These are phyloP conservation scores for Caenorhabditis latens DNA, from an alignment of 1,140 invertebrate species.

Conservation along the genomic window DNA sequence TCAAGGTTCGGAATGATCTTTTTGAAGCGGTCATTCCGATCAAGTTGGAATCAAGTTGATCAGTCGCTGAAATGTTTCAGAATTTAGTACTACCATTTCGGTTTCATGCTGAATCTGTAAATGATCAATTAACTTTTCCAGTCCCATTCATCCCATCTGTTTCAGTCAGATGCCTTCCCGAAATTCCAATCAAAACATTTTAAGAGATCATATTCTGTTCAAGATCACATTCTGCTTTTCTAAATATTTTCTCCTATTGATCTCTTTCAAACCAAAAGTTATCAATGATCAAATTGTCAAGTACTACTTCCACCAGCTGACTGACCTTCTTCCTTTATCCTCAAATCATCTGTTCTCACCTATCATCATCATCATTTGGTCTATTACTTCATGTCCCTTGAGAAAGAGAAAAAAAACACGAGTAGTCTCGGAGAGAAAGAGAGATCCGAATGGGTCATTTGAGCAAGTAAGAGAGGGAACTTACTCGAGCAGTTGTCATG, in stretches of 20 bases:
- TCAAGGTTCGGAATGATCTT: too few species aligned
- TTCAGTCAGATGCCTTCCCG: too few species aligned
- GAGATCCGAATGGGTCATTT: conserved; percentile 48
- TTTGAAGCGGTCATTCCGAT: too few species aligned
- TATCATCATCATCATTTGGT: conserved; percentile 40
- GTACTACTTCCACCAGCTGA: conserved; percentile 25
- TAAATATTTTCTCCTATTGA: neutral
- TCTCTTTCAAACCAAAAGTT: neutral
- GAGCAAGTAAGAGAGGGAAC: conserved; percentile 14
- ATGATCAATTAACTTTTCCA: too few species aligned
- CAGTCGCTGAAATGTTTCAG: too few species aligned
- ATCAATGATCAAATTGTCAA: conserved; percentile 25
- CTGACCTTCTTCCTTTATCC: neutral
- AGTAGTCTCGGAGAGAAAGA: conserved; percentile 1
- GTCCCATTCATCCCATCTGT: too few species aligned
- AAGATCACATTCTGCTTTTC: conserved; percentile 18
- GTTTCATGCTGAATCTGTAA: too few species aligned
- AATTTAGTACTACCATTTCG: too few species aligned
- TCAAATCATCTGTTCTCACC: conserved; percentile 46
- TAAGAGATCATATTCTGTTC: neutral
- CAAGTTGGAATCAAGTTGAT: too few species aligned
- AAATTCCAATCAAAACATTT: neutral
- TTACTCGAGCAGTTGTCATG: conserved; percentile 45
- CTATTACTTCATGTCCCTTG: neutral
- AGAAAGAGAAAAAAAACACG: conserved; percentile 33